A percentile compares a stretch with the other conserved stretches of the same genome.
Evolutionary conservation across 30 jellyfish, hydroid and myxozoan genomes (phyloP).

Genomic region (Pseudorhiza aurosa): DNA sequence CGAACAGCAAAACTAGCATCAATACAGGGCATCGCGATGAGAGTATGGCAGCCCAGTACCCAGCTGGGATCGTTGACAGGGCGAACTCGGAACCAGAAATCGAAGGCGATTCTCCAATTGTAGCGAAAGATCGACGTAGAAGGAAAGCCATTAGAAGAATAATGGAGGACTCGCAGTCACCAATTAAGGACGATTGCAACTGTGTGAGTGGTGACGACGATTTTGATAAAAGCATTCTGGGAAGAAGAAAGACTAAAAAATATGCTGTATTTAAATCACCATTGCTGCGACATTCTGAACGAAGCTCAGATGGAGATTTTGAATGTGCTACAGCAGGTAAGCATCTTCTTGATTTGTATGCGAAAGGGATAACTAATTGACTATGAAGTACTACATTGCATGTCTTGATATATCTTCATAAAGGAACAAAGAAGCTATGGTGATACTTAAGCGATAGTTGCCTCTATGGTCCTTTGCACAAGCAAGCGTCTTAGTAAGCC

Average conservation of each 20-base stretch:
- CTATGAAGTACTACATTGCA: no score
- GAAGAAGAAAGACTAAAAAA: conserved; percentile 30
- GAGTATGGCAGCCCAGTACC: no score
- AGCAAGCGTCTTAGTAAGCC: no score
- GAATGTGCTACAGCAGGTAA: conserved; percentile 19
- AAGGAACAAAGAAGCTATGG: no score
- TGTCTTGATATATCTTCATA: no score
- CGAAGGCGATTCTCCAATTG: conserved; percentile 26
- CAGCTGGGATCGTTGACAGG: not conserved
- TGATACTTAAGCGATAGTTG: no score
- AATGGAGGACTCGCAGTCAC: conserved; percentile 23
- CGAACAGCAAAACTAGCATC: no score
- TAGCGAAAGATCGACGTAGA: conserved; percentile 14
- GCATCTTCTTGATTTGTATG: no score
- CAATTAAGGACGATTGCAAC: not conserved
- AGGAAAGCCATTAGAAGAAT: conserved; percentile 17
- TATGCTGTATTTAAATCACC: conserved; percentile 14
- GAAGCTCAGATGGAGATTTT: conserved; percentile 63
- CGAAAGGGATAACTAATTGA: no score
- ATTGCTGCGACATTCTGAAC: not conserved
- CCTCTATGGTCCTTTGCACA: no score
- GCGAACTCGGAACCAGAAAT: not conserved
- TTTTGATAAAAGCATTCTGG: not conserved
- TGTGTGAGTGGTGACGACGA: conserved; percentile 8
- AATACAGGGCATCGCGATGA: no score